phyloP scores from a whole-genome alignment of 1,140 invertebrate genomes.

The Druon quercuslanigerum region DNA sequence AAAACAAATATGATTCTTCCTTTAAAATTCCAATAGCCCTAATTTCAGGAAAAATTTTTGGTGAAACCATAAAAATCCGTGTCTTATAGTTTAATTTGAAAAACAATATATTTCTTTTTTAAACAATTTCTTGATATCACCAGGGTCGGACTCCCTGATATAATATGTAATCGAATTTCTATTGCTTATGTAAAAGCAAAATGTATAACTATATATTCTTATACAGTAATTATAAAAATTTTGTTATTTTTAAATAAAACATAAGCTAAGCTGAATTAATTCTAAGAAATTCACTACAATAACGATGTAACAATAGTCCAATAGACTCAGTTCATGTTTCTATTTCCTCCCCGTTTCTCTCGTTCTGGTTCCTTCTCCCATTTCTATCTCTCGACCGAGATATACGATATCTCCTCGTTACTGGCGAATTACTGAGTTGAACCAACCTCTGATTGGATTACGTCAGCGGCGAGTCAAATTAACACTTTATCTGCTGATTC shows the following conservation, averaged over 20 bases:
- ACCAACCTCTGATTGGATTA: slow-evolving; percentile 30
- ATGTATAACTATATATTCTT: not conserved
- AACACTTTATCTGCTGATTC: slow-evolving; percentile 31
- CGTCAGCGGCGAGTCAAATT: slow-evolving; percentile 30
- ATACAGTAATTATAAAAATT: too few species aligned
- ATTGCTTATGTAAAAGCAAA: not conserved
- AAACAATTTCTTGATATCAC: too few species aligned
- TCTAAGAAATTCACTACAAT: not conserved
- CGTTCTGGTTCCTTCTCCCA: slow-evolving; percentile 11
- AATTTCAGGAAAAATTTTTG: too few species aligned
- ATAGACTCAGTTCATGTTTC: slow-evolving; percentile 19
- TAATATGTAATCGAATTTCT: too few species aligned
- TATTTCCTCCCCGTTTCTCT: slow-evolving; percentile 18
- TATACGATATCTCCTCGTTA: slow-evolving; percentile 30
- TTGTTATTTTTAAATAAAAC: too few species aligned
- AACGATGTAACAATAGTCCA: not conserved
- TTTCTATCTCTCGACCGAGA: slow-evolving; percentile 17
- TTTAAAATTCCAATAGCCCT: too few species aligned
- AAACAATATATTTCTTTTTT: too few species aligned
- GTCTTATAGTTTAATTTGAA: not conserved
- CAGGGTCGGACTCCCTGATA: too few species aligned
- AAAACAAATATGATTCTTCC: too few species aligned
- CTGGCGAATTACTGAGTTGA: slow-evolving; percentile 27
- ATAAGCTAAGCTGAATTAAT: not conserved
- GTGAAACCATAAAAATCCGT: not conserved